Base-by-base conservation (phyloP, 2,113 vertebrate genomes). In the Epinephelus fuscoguttatus region DNA sequence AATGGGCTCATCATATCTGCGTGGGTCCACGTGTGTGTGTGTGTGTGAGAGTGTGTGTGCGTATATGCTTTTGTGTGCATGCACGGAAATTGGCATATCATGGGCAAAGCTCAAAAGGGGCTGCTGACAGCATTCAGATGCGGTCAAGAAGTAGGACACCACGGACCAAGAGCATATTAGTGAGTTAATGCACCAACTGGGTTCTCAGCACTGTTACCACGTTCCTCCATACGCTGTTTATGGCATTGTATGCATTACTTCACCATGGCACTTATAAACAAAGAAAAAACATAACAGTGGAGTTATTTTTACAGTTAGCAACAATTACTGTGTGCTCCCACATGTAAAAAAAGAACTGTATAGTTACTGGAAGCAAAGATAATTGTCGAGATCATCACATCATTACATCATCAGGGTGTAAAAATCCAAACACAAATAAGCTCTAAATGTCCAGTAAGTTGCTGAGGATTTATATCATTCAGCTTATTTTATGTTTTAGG, bases 61-160 rank as follows among this genome's bases (percentile, higher is more conserved):
- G 72, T 70, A 63, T 61, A 37, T 68, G 55, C 52, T 33, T 63
- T 53, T 23, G 60, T 49, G 60, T 30, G 30, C 61, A 45, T 33
- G 18, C 64, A 47, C 3, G 33, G 52, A 81, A 82, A 89, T 90
- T 82, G 73, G 60, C 84, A 71, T 87, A 84, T 91, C 75, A 85
- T 74, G 80, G 70, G 61, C 75, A 69, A 59, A 80, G 84, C 77
- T 80, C 70, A 78, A 70, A 81, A 64, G 74, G 82, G 63, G 50
- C 52, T 75, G 72, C 73, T 82, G 89, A 91, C 90, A 91, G 87
- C 75, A 40, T 82, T 90, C 72, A 82, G 83, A 86, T 83, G 72
- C 50, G 77, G 91, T 93, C 87, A 90, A 89, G 85, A 91, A 89
- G 81, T 67, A 61, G 80, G 68, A 87, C 82, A 73, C 71, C 21